Base-by-base conservation (phyloP, 2,888 invertebrate species). In the Rhogogaster chlorosoma region DNA sequence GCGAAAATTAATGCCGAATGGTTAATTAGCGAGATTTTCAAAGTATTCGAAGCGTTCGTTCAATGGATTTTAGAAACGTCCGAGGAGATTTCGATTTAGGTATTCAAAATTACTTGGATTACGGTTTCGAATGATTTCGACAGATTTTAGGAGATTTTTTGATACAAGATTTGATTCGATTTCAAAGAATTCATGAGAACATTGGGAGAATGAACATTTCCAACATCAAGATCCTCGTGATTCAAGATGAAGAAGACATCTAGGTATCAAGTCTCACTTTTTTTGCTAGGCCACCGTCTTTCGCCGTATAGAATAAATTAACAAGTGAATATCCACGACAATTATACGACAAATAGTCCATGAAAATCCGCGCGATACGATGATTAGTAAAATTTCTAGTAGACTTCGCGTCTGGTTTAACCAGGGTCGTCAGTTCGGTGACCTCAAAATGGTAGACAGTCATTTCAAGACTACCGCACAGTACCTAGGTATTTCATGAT, bases 381-480 rank as follows among this genome's bases (percentile, higher is more conserved):
- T 73, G 1, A 42, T 73, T 42, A 12, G 18, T n/a, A 38, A 7
- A 42, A 73, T 45, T 42, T 42, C 42, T 18, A 42, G 73, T 22
- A 22, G 45, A 73, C 42, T 73, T 73, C 22, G 42, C 7, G 1
- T 73, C 42, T 22, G 22, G 18, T 73, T 22, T 42, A 7, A 73
- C 12, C 73, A 73, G 38, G 42, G 42, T 22, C 71, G 71, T 71
- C 38, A 18, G 71, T 71, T 71, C 71, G 71, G 71, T 38, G 71
- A 71, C n/a, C 71, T 71, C 10, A 36, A 32, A 15, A 7, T 26
- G 9, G 32, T 70, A 70, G 32, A 36, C 12, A 0, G 36, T 18
- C 12, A n/a, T 29, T 38, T 2, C 5, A 18, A 36, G 4, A 12
- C 36, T 36, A 71, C 71, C 5, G 49, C 18, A 53, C n/a, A n/a